These are phyloP conservation scores for Ariolimax columbianus DNA, from an alignment of 2,888 invertebrate genomes.

Conservation along the genomic window DNA sequence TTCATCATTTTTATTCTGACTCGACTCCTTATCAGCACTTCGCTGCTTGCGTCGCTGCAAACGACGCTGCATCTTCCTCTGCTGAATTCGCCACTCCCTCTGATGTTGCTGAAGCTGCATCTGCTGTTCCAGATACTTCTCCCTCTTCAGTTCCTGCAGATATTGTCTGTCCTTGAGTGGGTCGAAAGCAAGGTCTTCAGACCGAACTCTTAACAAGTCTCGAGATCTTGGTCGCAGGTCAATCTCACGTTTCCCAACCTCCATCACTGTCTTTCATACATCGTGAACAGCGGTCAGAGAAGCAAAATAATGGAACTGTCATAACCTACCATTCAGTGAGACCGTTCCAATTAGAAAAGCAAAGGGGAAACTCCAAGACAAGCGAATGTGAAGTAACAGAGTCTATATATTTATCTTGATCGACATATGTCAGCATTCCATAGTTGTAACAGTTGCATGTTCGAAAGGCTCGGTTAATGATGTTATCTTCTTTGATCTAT, in stretches of 20 bases:
- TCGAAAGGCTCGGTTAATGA: too few relatives aligned
- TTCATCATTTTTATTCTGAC: not conserved
- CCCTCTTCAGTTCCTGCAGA: conserved; percentile 18
- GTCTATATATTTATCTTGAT: too few relatives aligned
- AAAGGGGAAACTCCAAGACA: too few relatives aligned
- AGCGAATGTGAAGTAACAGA: too few relatives aligned
- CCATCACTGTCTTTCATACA: not conserved
- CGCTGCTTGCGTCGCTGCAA: not conserved
- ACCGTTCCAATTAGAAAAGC: too few relatives aligned
- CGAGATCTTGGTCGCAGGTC: conserved; percentile 26
- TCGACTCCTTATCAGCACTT: not conserved
- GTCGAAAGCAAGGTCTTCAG: conserved; percentile 26
- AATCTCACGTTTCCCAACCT: not conserved
- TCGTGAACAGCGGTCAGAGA: not conserved
- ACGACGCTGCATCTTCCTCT: conserved; percentile 2
- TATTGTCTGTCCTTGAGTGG: conserved; percentile 27
- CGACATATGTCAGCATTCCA: too few relatives aligned
- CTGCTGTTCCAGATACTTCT: conserved; percentile 28
- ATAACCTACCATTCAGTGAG: too few relatives aligned
- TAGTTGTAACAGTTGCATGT: too few relatives aligned
- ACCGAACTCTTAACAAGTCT: conserved; percentile 24
- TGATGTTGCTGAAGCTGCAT: conserved; percentile 16
- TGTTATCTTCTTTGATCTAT: too few relatives aligned
- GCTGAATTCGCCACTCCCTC: conserved; percentile 24
- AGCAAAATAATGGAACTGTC: too few relatives aligned